Evolutionary conservation across 1,140 invertebrate genomes (phyloP), one percentile per base, ranked within the genome.

Genomic region (Lineus longissimus): DNA sequence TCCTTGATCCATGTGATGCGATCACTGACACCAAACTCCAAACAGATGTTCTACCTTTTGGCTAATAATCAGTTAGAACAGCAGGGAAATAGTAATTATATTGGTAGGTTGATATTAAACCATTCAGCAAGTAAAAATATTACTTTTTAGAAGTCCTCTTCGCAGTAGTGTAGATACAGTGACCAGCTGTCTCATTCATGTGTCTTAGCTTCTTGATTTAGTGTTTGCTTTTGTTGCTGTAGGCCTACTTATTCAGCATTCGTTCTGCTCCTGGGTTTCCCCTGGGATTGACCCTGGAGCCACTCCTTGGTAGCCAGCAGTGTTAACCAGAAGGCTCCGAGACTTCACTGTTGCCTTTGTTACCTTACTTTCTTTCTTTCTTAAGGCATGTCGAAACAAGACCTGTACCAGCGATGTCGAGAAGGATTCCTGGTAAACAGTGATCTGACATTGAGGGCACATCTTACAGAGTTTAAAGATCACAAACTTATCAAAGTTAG

Each of bases 391-490:
- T 82, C 90, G 0, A 94, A 95, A 73, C 90, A 90, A 76, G 89
- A 93, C 71, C 81, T 96, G 30, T 96, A 95, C 77, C 86, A 87
- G 55, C 84, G 86, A 69, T 91, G 91, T 66, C 85, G 92, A 51
- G 92, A 95, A 81, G 84, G 86, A 13, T 95, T 97, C 80, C 79
- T 95, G 1, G 93, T 95, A 0, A 95, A 91, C 75, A 92, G 91
- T 2, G 93, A 97, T 82, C 82, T 90, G 13, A 92, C 91, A 0
- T 77, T 97, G 31, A 85, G 92, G 66, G 88, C 92, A 2, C 94
- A 96, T 72, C 82, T 97, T 1, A 94, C 90, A 0, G 95, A 97
- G 84, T 97, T 96, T 79, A 83, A 91, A 51, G 94, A 97, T 81
- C 95, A 97, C 78, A 93, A 94, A 77, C 83, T 97, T 57, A 86